Percentiles rank a stretch among this genome's conserved stretches.
These are phyloP conservation scores for Eudyptes chrysolophus DNA, from an alignment of 2,113 vertebrate species.

Conservation along the genomic window DNA sequence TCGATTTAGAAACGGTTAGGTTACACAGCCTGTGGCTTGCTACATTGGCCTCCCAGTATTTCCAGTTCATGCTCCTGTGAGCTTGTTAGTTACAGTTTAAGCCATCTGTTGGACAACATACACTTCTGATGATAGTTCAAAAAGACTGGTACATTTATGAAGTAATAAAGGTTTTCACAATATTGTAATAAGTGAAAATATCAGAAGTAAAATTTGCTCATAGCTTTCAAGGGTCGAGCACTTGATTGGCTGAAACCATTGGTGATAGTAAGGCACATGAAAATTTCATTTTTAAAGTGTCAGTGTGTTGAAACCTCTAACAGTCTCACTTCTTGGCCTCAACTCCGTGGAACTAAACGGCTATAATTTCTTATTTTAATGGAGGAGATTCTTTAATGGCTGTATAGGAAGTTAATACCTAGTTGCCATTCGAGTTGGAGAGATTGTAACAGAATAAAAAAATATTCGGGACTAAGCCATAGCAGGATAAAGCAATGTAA, in stretches of 20 bases:
- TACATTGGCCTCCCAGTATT: neutral
- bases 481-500: neutral
- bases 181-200: neutral
- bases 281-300: neutral
- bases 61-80: neutral
- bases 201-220: neutral
- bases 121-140: neutral
- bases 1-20: neutral
- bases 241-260: neutral
- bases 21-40: neutral
- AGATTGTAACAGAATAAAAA: neutral
- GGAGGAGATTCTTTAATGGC: neutral
- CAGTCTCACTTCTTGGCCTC: neutral
- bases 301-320: neutral
- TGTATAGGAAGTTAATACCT: neutral
- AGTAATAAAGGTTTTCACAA: neutral
- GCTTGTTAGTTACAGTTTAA: neutral
- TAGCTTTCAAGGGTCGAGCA: neutral
- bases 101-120: neutral
- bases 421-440: neutral
- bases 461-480: neutral
- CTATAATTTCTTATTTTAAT: neutral
- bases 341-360: neutral
- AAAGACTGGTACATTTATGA: neutral
- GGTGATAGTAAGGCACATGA: neutral